Base-by-base conservation (phyloP, 2,888 invertebrate genomes). In the Cephus nigrinus region DNA sequence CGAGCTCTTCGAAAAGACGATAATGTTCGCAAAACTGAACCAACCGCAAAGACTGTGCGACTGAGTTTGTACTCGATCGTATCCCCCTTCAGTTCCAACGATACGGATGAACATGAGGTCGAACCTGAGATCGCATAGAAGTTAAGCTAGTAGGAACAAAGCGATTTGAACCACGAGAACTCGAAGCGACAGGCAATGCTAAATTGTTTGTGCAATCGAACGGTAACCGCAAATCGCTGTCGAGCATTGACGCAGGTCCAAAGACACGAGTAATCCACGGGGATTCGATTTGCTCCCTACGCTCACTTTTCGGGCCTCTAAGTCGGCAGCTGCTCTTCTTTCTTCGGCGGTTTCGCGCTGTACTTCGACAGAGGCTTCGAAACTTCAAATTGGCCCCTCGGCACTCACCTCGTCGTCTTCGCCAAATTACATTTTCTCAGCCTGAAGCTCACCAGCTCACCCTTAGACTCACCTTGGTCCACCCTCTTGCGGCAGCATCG, bases 371-470 rank as follows among this genome's bases (percentile, higher is more conserved):
- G 69, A 31, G 71, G 69, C 69, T 77, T 73, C 69, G 77, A 77
- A 77, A 77, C 74, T 77, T 73, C 33, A 74, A 74, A 77, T 77
- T 73, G 74, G 77, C 74, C 77, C 77, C 77, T 68, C 74, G 77
- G 69, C 77, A 74, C 74, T 74, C 31, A 36, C 77, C 69, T 74
- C 74, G 35, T 69, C 68, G 74, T 73, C 77, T 74, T 77, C 74
- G 69, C 68, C 74, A 77, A 77, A 77, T 77, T 77, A 77, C 73
- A 77, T 77, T 77, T 77, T 69, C n/a, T 73, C 74, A 73, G 73
- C 69, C 74, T 68, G 32, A 36, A 33, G 23, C 3, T 35, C 35
- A 12, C 12, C 35, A 35, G 35, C 74, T 35, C 36, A 35, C 69
- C 71, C 32, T 23, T 71, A 31, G 9, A 31, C 71, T 71, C 71